Evolutionary conservation across 2,113 vertebrate genomes (phyloP).

Genomic region (Mellivora capensis): DNA sequence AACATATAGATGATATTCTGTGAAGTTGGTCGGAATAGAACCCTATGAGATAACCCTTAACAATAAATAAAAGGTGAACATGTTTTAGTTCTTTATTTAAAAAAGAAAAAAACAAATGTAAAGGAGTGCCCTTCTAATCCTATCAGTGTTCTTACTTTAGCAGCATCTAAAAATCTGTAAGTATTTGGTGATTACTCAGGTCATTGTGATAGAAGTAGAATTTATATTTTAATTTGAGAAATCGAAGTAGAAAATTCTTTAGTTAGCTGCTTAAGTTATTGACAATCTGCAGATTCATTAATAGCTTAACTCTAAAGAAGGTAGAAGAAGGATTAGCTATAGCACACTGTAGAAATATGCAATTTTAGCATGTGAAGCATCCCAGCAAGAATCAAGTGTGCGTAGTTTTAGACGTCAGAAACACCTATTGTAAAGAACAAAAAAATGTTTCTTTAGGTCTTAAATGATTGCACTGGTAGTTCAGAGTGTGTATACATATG

Average conservation of each 20-base stretch:
- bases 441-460: constrained; percentile 2
- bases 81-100: constrained; percentile 5
- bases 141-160: background rate
- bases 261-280: background rate
- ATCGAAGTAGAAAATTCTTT: constrained; percentile 18
- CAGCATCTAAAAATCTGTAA: background rate
- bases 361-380: background rate
- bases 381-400: background rate
- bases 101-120: background rate
- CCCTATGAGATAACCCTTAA: background rate
- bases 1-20: background rate
- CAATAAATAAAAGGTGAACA: background rate
- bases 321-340: background rate
- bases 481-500: background rate
- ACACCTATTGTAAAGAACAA: background rate
- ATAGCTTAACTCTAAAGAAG: background rate
- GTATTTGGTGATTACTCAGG: background rate
- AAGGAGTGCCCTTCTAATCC: background rate
- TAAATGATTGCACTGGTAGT: background rate
- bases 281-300: constrained; percentile 6
- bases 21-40: constrained; percentile 25
- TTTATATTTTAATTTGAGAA: constrained; percentile 45
- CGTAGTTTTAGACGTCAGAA: background rate
- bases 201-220: constrained; percentile 1
- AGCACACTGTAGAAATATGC: background rate